Conservation (phyloP, 2,797 vertebrate genomes). For the Muscicapa striata region DNA sequence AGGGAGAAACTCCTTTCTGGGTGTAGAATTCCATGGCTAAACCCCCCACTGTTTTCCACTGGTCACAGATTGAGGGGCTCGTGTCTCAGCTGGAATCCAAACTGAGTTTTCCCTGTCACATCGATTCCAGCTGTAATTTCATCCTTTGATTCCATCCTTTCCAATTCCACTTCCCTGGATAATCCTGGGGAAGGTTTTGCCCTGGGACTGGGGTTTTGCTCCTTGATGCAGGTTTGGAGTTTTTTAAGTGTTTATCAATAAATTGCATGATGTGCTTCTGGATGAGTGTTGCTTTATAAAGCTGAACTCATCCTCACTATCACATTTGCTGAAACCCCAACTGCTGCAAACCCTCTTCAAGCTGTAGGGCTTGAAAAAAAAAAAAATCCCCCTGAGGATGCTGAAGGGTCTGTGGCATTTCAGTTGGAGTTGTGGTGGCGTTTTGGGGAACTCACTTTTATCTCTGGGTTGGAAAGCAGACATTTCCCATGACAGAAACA, state of each 20-base stretch:
- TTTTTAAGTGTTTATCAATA: background rate
- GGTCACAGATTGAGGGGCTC: background rate
- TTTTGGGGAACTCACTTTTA: background rate
- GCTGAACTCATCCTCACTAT: background rate
- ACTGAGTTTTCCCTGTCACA: background rate
- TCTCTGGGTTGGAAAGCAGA: background rate
- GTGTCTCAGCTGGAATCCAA: background rate
- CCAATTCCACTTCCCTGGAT: background rate
- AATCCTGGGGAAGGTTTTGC: background rate
- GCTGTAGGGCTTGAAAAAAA: background rate
- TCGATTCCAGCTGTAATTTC: background rate
- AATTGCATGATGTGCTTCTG: background rate
- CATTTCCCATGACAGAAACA: background rate
- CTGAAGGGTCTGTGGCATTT: background rate
- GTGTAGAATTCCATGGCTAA: rapidly evolving
- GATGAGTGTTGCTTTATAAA: background rate
- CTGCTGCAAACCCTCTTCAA: background rate
- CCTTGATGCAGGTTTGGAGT: background rate
- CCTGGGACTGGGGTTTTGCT: background rate
- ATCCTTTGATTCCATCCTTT: too few relatives aligned
- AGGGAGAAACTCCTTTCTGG: background rate
- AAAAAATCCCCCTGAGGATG: background rate
- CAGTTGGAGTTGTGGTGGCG: background rate
- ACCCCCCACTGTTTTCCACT: background rate
- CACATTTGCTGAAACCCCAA: background rate